Evolutionary conservation across 2,797 vertebrate species (phyloP), one percentile per base, ranked within the genome.

Genomic region (Anas capensis): DNA sequence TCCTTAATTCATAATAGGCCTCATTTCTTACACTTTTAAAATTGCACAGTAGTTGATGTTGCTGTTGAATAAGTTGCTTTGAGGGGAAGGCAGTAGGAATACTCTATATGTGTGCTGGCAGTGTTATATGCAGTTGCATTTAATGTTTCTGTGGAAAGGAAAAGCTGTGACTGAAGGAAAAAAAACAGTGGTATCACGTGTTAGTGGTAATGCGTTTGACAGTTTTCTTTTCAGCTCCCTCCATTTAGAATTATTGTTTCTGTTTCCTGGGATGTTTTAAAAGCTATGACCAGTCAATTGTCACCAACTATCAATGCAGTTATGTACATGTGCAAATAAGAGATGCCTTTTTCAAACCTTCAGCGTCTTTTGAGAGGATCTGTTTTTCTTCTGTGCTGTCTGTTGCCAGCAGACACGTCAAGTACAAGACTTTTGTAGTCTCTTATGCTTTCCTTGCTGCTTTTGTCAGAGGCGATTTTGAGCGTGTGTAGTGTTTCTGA

Each of bases 131-230:
- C 11, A 31, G 29, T n/a, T 33, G 12, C 10, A 8, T 60, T 68
- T 56, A 11, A 36, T n/a, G 2, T 17, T 62, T 5, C 10, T 33
- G 9, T 18, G 27, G 36, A 48, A 54, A 62, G 20, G 31, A 82
- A 68, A 72, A 42, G 14, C 16, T 6, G 2, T 13, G 15, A 9
- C 36, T 65, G 26, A 4, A 57, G 61, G 26, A 53, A 53, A 38
- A 49, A 57, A 3, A 26, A 9, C 2, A 0, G 14, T 66, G 24
- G 8, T 46, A 24, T 40, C 7, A 8, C 0, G 1, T 2, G 14
- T 19, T 57, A 1, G 26, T 29, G 6, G 16, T 57, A 46, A 46
- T 36, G 18, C 7, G 27, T 51, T 24, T 49, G 21, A 58, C 49
- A 11, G 4, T 44, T 72, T 33, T n/a, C 31, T 93, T 86, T 94